Evolutionary conservation across 1,140 invertebrate genomes (phyloP), one percentile per base, ranked within the genome.

Genomic region (Anagrus nilaparvatae): DNA sequence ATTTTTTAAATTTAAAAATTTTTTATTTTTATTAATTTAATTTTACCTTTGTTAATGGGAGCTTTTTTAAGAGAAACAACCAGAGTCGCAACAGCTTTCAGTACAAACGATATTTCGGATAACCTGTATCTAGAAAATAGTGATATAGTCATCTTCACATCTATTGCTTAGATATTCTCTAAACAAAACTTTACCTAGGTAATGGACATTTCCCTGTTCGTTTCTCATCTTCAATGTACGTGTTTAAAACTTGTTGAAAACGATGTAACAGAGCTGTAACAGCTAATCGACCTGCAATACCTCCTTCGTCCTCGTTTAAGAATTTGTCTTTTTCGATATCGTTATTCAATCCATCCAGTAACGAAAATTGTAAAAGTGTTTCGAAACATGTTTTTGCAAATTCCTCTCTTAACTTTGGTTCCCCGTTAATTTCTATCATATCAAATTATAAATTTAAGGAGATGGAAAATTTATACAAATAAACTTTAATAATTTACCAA

Each of bases 301-400:
- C 77, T 25, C 69, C 69, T 47, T 79, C 73, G n/a, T 67, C 62
- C n/a, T 16, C 38, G 13, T 24, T 30, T n/a, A n/a, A n/a, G n/a
- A n/a, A n/a, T 28, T 70, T 71, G 19, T 63, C 71, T 55, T 56
- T 47, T 38, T 74, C 69, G 44, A 62, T 51, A 36, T 74, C 69
- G 43, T 67, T 64, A 48, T 68, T 70, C 28, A 78, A 52, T 48
- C 82, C 79, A 56, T 87, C 81, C 20, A 81, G 71, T 44, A 82
- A 73, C 1, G 91, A 94, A 70, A 96, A 97, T 64, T 96, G 90
- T 10, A 97, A 73, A 16, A 97, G 70, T 1, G 93, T 96, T 66
- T 97, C 92, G 59, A 97, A 97, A 60, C 94, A 97, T 0, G 85
- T 87, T 58, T 93, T 86, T 16, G 93, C 92, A 70, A 97, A 96